phyloP scores from a whole-genome alignment of 2,797 vertebrate species.

The Pachyuromys duprasi region DNA sequence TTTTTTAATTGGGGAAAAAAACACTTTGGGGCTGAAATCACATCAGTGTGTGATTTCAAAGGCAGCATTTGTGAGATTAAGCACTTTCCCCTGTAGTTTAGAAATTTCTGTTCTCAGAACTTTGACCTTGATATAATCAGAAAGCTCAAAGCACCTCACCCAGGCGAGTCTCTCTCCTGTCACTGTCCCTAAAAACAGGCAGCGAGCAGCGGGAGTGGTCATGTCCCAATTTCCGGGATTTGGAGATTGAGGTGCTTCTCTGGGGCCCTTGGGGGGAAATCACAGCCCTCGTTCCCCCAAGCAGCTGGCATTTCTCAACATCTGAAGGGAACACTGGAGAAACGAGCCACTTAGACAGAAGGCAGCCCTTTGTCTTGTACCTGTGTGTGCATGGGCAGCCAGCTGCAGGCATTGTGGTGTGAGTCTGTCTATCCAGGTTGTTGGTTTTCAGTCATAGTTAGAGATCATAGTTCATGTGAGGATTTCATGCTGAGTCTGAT shows the following conservation, averaged over 20 bases:
- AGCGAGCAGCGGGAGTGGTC: slow-evolving; percentile 49
- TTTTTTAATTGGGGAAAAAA: slow-evolving; percentile 76
- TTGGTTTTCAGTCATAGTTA: not conserved
- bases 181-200: slow-evolving; percentile 69
- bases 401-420: not conserved
- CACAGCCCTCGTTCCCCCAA: not conserved
- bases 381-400: fast-evolving
- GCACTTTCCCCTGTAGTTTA: slow-evolving; percentile 79
- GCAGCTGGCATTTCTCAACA: not conserved
- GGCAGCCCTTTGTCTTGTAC: not conserved
- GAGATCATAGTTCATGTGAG: not conserved
- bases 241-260: slow-evolving; percentile 69
- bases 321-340: not conserved
- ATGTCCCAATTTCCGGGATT: slow-evolving; percentile 76
- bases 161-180: slow-evolving; percentile 49
- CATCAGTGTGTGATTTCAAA: slow-evolving; percentile 75
- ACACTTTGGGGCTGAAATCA: slow-evolving; percentile 67
- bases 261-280: not conserved
- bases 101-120: slow-evolving; percentile 82
- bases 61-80: slow-evolving; percentile 79
- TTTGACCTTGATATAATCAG: slow-evolving; percentile 81
- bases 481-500: not conserved
- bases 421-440: not conserved
- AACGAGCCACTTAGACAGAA: not conserved
- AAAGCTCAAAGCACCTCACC: slow-evolving; percentile 76